Base-by-base conservation (phyloP, 2,113 vertebrate species). In the Zosterops borbonicus region DNA sequence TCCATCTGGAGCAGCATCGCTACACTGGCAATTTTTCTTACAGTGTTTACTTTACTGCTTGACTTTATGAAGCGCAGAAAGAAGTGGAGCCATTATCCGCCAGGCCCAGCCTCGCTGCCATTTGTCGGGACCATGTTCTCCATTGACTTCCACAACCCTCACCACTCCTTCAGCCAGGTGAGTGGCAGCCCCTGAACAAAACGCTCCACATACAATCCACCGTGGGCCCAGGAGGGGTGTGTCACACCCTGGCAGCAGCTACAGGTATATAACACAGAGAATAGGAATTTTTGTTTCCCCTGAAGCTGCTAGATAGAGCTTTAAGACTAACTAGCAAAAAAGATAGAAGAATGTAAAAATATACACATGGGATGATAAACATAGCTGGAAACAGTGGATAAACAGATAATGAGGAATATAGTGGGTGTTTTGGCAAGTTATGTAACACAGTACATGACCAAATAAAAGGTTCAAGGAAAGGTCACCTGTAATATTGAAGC, bases 51-150 rank as follows among this genome's bases (percentile, higher is more conserved):
- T 85, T 69, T 98, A 11, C 16, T 97, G 44, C 16, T 97, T 46
- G 98, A 98, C 81, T 93, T 97, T 77, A 95, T 95, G 94, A 97
- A 97, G 87, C 90, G 91, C 75, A 89, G 92, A 25, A 84, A 19
- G 46, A 75, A 20, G 44, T 97, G 97, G 95, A 84, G 75, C 27
- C 62, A 0, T 49, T 98, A 98, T 84, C 98, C 97, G 0, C 97
- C 97, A 0, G 97, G 97, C 35, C 98, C 98, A 2, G 2, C 15
- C 55, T 94, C 95, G 0, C 37, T 97, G 74, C 98, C 98, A 0
- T 95, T 97, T 35, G 3, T 98, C 12, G 98, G 98, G 73, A 98
- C 97, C 83, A 87, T 98, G 93, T 44, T 97, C 53, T 59, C 89
- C 5, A 0, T 98, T 4, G 91, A 98, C 59, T 96, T 97, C 60